Conservation (phyloP, 2,797 vertebrate genomes). For the Hephaestus fuliginosus region DNA sequence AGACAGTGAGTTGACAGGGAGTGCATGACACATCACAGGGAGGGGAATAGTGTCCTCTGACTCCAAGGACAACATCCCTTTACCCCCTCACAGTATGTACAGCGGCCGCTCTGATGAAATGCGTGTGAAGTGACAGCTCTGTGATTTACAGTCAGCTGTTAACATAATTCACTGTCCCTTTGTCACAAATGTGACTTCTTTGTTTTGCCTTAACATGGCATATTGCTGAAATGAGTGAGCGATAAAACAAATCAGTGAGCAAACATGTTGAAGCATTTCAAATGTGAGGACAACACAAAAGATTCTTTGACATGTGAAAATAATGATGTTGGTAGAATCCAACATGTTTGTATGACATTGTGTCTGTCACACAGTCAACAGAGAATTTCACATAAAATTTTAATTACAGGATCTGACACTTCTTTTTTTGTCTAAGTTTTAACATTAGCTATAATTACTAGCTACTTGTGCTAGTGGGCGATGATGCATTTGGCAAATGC, state of each 20-base stretch:
- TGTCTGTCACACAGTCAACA: background rate
- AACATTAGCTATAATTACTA: too few relatives aligned
- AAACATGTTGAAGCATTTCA: background rate
- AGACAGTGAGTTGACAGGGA: conserved; percentile 30
- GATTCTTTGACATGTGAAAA: background rate
- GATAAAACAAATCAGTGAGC: background rate
- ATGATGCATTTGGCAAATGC: too few relatives aligned
- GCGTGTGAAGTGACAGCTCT: conserved; percentile 55
- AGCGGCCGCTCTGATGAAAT: conserved; percentile 35
- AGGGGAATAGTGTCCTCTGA: conserved; percentile 51
- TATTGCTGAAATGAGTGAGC: background rate
- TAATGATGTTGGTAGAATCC: conserved; percentile 1
- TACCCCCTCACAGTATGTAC: conserved; percentile 39
- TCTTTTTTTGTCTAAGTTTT: too few relatives aligned
- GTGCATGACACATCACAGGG: conserved; percentile 45
- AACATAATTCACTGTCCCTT: conserved; percentile 34
- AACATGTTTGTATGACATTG: background rate
- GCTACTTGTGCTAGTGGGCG: too few relatives aligned
- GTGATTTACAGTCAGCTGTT: conserved; percentile 39
- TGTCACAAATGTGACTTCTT: conserved; percentile 24
- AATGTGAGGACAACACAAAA: background rate
- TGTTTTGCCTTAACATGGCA: background rate
- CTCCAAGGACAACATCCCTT: conserved; percentile 52
- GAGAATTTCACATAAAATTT: background rate
- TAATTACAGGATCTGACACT: background rate